phyloP scores from a whole-genome alignment of 2,113 vertebrate species.

The Pangasianodon gigas region DNA sequence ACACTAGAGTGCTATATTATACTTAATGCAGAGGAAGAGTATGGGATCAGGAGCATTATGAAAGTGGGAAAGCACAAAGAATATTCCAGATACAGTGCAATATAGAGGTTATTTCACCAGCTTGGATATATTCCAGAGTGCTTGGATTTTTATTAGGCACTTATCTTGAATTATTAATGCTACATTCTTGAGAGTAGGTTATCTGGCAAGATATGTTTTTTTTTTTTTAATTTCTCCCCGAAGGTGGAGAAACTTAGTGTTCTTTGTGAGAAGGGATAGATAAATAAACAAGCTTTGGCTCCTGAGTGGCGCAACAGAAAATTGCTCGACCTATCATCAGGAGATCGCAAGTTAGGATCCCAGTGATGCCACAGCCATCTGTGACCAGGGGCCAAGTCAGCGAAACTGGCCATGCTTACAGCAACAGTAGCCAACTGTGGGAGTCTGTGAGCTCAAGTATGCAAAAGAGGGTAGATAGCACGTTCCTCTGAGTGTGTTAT shows the following conservation, averaged over 20 bases:
- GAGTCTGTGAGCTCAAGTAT: background rate
- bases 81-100: background rate
- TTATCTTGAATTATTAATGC: conserved; percentile 21
- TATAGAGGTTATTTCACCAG: background rate
- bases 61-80: background rate
- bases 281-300: background rate
- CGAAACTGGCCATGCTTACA: background rate
- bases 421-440: background rate
- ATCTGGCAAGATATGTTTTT: background rate
- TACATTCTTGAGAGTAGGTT: background rate
- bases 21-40: background rate
- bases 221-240: background rate
- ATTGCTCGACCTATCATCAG: background rate
- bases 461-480: background rate
- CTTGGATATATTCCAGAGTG: background rate
- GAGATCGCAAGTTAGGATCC: background rate
- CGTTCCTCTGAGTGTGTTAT: background rate
- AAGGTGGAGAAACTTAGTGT: background rate
- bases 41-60: background rate
- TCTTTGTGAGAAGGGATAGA: background rate
- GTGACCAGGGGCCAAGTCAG: background rate
- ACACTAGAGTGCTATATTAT: background rate
- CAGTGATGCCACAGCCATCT: background rate
- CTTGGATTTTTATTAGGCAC: conserved; percentile 3
- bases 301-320: background rate